A percentile compares a stretch with the other conserved stretches of the same genome.
phyloP scores from a whole-genome alignment of 2,888 invertebrate genomes.

The Malachius bipustulatus region DNA sequence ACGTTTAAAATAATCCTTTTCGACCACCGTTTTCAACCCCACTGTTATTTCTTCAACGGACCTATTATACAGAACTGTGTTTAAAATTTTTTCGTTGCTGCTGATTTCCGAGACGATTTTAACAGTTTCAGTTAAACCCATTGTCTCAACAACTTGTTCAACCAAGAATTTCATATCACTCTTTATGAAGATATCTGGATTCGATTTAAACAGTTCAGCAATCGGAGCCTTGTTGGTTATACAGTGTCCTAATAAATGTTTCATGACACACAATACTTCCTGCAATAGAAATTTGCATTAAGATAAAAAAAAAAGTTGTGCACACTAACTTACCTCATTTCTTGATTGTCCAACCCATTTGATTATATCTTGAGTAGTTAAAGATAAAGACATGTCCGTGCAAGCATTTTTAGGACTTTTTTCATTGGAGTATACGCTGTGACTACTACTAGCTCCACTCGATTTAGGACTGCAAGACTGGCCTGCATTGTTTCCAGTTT shows the following conservation, averaged over 20 bases:
- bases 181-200: background rate
- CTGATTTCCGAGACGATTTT: background rate
- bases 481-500: no score
- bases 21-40: conserved; percentile 17
- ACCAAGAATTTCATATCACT: background rate
- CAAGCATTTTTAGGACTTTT: no score
- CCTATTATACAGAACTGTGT: conserved; percentile 14
- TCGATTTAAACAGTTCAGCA: background rate
- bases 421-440: no score
- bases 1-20: conserved; percentile 14
- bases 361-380: no score
- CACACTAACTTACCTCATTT: background rate
- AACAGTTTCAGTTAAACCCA: background rate
- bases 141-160: background rate
- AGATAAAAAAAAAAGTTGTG: no score
- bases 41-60: conserved; percentile 16
- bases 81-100: conserved; percentile 12
- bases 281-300: no score
- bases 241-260: background rate
- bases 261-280: background rate
- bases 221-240: no score
- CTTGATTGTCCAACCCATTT: conserved; percentile 1
- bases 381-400: no score
- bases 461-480: no score
- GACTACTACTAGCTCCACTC: no score